phyloP scores from a whole-genome alignment of 2,797 vertebrate genomes.

The Neosilurus mollespiculum region DNA sequence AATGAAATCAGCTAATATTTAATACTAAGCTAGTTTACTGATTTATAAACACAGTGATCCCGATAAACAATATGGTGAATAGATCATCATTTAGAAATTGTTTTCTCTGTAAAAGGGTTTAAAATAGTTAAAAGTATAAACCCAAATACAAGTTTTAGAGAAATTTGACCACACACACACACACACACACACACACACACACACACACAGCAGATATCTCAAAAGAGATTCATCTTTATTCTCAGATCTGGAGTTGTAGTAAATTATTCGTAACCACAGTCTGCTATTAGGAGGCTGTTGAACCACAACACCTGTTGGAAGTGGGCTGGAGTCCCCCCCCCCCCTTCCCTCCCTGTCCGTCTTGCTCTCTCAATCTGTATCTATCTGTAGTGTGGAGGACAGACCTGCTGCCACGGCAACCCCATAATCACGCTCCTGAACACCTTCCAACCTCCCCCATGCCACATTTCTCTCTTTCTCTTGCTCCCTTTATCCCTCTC shows the following conservation, averaged over 20 bases:
- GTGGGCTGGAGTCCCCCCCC: not conserved
- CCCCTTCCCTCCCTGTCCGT: not conserved
- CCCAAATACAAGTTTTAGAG: too few relatives aligned
- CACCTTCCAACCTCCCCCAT: conserved; percentile 26
- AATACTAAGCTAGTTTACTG: too few relatives aligned
- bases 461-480: conserved; percentile 25
- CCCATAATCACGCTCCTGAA: conserved; percentile 27
- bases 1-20: too few relatives aligned
- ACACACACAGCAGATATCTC: not conserved
- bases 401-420: conserved; percentile 36
- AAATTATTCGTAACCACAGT: conserved; percentile 20
- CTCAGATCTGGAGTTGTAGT: not conserved
- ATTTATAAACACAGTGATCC: too few relatives aligned
- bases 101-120: not conserved
- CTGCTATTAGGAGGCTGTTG: conserved; percentile 9
- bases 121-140: not conserved
- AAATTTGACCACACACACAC: not conserved
- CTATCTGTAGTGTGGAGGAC: conserved; percentile 2
- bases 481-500: conserved; percentile 3
- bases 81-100: not conserved
- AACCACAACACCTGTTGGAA: conserved; percentile 10
- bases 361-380: not conserved
- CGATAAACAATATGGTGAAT: not conserved
- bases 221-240: not conserved
- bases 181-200: not conserved